These are phyloP conservation scores for Bostrychus sinensis DNA, from an alignment of 2,113 vertebrate species.

Conservation along the genomic window DNA sequence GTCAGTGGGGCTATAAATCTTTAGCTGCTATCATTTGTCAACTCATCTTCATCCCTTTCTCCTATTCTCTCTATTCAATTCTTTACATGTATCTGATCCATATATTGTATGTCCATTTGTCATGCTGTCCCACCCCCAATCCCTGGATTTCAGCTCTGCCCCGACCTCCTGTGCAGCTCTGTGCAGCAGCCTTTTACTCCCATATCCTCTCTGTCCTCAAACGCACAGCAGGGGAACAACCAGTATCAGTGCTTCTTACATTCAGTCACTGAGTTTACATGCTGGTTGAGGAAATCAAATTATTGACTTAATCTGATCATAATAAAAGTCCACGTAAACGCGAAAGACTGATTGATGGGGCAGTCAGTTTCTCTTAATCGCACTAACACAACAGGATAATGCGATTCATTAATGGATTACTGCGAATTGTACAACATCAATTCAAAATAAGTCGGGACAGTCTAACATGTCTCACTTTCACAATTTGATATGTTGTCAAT, in stretches of 20 bases:
- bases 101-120: slow-evolving; percentile 12
- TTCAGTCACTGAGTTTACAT: too few relatives aligned
- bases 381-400: too few relatives aligned
- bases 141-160: not conserved
- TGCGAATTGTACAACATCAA: too few relatives aligned
- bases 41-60: slow-evolving; percentile 22
- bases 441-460: too few relatives aligned
- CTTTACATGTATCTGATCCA: slow-evolving; percentile 7
- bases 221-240: slow-evolving; percentile 10
- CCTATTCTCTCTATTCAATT: slow-evolving; percentile 7
- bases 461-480: too few relatives aligned
- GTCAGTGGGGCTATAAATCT: slow-evolving; percentile 56
- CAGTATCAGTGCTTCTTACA: slow-evolving; percentile 2
- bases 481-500: too few relatives aligned
- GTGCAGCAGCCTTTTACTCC: slow-evolving; percentile 4
- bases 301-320: too few relatives aligned
- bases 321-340: too few relatives aligned
- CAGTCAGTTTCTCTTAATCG: too few relatives aligned
- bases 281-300: too few relatives aligned
- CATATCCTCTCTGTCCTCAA: slow-evolving; percentile 10
- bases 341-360: too few relatives aligned
- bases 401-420: too few relatives aligned
- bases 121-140: not conserved
- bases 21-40: slow-evolving; percentile 37
- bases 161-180: not conserved